A percentile compares a stretch with the other conserved stretches of the same genome.
These are phyloP conservation scores for Cephus spinipes DNA, from an alignment of 2,888 invertebrate genomes.

Conservation along the genomic window DNA sequence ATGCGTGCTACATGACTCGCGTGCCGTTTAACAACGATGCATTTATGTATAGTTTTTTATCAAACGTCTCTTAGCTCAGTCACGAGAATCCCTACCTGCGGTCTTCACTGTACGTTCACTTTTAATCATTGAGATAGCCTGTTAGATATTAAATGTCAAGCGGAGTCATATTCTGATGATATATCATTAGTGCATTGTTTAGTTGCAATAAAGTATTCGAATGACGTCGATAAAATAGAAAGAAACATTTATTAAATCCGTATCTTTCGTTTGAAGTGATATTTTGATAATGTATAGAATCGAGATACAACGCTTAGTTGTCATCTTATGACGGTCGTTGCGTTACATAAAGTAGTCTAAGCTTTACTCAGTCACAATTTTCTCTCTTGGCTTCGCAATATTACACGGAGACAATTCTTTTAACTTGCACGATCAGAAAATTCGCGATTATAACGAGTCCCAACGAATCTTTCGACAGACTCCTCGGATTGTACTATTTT, in stretches of 20 bases:
- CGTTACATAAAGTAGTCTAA: not conserved
- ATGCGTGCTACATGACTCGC: conserved; percentile 30
- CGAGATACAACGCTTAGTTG: not conserved
- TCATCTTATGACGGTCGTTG: not conserved
- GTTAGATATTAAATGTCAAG: not conserved
- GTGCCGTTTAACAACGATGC: conserved; percentile 20
- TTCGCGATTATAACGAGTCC: not conserved
- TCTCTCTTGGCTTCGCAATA: not conserved
- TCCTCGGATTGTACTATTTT: not conserved
- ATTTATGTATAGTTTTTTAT: conserved; percentile 7
- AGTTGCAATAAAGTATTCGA: not conserved
- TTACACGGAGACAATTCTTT: not conserved
- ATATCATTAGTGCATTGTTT: not conserved
- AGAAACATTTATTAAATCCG: not conserved
- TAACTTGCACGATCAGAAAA: not conserved
- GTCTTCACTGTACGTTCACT: not conserved
- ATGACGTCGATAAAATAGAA: not conserved
- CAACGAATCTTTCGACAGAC: not conserved
- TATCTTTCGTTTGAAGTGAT: not conserved
- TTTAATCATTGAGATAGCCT: not conserved
- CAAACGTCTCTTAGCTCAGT: not conserved
- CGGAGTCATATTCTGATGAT: not conserved
- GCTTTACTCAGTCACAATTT: not conserved
- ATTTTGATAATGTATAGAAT: not conserved
- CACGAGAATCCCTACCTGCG: not conserved